Percentiles rank a stretch among this genome's conserved stretches.
These are phyloP conservation scores for Serripes groenlandicus DNA, from an alignment of 2,888 invertebrate species.

Conservation along the genomic window DNA sequence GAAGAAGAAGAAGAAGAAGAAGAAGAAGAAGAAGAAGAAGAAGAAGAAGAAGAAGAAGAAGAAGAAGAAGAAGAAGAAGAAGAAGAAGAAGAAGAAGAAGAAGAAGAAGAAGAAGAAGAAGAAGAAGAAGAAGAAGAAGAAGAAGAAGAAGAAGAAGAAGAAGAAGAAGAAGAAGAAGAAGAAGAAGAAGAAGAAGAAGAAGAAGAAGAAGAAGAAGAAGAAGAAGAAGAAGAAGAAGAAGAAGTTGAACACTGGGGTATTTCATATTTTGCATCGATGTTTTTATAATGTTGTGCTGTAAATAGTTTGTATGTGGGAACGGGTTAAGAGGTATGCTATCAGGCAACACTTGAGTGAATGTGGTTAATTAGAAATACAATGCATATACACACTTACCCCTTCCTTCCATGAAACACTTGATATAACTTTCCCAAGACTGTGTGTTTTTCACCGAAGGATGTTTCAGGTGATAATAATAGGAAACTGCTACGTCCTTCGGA, in stretches of 20 bases:
- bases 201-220: constrained; percentile 13
- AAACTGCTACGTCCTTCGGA: constrained; percentile 24
- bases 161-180: constrained; percentile 10
- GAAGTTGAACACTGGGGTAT: too few species aligned
- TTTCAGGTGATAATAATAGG: neutral
- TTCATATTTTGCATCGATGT: too few species aligned
- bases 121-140: constrained; percentile 4
- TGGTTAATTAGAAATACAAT: too few species aligned
- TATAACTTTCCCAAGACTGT: constrained; percentile 4
- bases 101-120: neutral
- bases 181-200: constrained; percentile 5
- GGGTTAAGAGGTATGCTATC: too few species aligned
- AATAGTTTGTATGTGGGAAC: too few species aligned
- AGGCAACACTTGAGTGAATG: too few species aligned
- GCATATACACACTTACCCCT: constrained; percentile 18
- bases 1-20: neutral
- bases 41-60: constrained; percentile 16
- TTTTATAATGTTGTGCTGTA: too few species aligned
- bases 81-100: constrained; percentile 1
- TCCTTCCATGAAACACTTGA: constrained; percentile 15
- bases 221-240: too few species aligned
- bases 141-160: constrained; percentile 5
- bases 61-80: constrained; percentile 8
- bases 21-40: constrained; percentile 3
- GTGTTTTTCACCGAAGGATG: neutral